Conservation (phyloP, 2,888 invertebrate genomes). For the Catocala fraxini region DNA sequence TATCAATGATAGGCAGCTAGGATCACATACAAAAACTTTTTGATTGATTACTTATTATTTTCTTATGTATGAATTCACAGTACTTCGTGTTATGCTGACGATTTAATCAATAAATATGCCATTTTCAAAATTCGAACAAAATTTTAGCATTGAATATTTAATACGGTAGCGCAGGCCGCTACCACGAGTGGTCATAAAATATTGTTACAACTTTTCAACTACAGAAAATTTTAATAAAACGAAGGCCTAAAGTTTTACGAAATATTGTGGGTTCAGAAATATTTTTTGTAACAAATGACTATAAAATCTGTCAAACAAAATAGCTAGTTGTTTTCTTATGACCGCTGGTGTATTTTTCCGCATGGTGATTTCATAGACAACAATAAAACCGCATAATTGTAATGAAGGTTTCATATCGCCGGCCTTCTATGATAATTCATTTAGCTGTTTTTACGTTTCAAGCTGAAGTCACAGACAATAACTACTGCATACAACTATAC, state of each 20-base stretch:
- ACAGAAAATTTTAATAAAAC: constrained; percentile 36
- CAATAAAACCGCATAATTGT: constrained; percentile 6
- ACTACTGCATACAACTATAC: constrained; percentile 8
- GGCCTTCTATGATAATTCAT: constrained; percentile 15
- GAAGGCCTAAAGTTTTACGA: constrained; percentile 28
- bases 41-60: too few species aligned
- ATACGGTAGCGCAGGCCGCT: constrained; percentile 16
- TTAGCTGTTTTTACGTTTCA: constrained; percentile 9
- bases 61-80: background rate
- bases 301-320: constrained; percentile 14
- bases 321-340: constrained; percentile 10
- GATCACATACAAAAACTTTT: too few species aligned
- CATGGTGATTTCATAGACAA: background rate
- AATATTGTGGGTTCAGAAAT: constrained; percentile 32
- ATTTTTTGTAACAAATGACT: constrained; percentile 33
- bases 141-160: constrained; percentile 23
- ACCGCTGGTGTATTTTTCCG: background rate
- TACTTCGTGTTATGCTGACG: constrained; percentile 1
- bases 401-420: constrained; percentile 10
- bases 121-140: constrained; percentile 21
- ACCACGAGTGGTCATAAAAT: constrained; percentile 30
- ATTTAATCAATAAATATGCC: constrained; percentile 20
- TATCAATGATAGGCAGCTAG: too few species aligned
- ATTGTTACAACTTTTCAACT: constrained; percentile 42
- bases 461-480: constrained; percentile 6